These are phyloP conservation scores for Lumbricus terrestris DNA, from an alignment of 2,888 invertebrate species.

Conservation along the genomic window DNA sequence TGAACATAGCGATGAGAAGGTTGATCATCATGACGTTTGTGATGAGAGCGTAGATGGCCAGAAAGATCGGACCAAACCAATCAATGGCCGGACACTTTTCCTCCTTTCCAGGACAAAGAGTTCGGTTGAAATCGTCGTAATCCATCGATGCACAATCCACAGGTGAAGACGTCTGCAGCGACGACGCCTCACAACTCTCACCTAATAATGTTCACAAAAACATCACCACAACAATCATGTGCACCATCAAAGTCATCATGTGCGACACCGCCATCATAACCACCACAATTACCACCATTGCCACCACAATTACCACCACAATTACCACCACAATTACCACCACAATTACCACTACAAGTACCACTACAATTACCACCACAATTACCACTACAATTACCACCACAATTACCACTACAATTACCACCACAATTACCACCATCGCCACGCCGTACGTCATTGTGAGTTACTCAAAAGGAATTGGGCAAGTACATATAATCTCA, in stretches of 20 bases:
- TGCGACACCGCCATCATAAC: background rate
- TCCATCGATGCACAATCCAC: constrained; percentile 18
- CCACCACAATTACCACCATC: no score
- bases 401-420: no score
- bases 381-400: no score
- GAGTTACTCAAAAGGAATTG: no score
- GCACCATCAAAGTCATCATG: no score
- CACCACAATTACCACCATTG: background rate
- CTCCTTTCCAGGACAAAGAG: constrained; percentile 6
- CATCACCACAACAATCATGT: background rate
- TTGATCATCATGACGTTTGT: constrained; percentile 58
- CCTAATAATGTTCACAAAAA: background rate
- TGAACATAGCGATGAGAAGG: constrained; percentile 60
- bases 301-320: background rate
- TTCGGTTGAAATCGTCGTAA: background rate
- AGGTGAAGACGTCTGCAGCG: background rate
- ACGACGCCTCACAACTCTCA: background rate
- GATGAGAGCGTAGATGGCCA: constrained; percentile 56
- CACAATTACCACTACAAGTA: no score
- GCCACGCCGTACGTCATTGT: no score
- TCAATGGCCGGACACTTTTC: constrained; percentile 32
- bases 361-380: no score
- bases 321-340: no score
- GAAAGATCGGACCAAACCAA: constrained; percentile 50
- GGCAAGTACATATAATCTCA: no score